Base-by-base conservation (phyloP, 2,113 vertebrate species). In the Recurvirostra avosetta region DNA sequence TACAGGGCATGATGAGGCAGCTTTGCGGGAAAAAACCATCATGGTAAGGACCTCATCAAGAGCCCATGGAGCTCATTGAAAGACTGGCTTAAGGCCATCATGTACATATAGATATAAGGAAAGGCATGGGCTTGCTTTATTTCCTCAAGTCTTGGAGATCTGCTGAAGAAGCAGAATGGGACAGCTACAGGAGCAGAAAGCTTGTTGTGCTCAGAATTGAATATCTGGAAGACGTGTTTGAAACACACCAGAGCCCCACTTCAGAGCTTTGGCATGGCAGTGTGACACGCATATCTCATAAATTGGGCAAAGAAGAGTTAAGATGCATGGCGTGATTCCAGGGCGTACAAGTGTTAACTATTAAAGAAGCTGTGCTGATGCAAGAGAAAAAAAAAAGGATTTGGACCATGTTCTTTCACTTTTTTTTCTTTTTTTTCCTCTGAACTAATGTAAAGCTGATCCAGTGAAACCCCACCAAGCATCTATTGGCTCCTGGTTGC, bases 111-210 rank as follows among this genome's bases (percentile, higher is more conserved):
- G 29, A 56, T 63, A 12, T 3, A 65, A 84, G 56, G 45, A 32
- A 49, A 52, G 17, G 16, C 0, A 0, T 23, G 12, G 61, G 38
- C 32, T 92, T 68, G 47, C 45, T 91, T 73, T 86, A 10, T 70
- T 76, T 90, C n/a, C 45, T 70, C 32, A 49, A 10, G 30, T 50
- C 4, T 3, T 36, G n/a, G 62, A 75, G 50, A 66, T 72, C 22
- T 82, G 83, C 80, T 97, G 91, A 95, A 91, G 70, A 73, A 85
- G 73, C 84, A 91, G 71, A 96, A 82, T 5, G 29, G 53, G 32
- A 72, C 14, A 70, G 40, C 40, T 65, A 41, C 8, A 49, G 62
- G 6, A 88, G 49, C 80, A 85, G 53, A 91, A 87, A 76, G 8
- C 49, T 78, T 3, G 4, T 85, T 79, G 41, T 30, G 14, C 61